Base-by-base conservation (phyloP, 2,888 invertebrate species). In the Rhagium mordax region DNA sequence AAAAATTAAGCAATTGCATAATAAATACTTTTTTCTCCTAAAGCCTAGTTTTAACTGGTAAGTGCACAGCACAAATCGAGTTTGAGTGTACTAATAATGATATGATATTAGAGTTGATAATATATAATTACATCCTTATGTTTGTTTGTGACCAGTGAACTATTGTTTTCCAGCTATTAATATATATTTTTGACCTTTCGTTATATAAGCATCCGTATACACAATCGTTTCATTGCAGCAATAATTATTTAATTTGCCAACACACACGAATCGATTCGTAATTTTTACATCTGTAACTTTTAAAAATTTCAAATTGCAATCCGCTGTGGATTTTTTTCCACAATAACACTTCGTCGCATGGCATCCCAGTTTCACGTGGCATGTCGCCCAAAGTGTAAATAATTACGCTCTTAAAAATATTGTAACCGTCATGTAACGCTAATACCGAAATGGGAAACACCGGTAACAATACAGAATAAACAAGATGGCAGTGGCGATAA, bases 121-220 rank as follows among this genome's bases (percentile, higher is more conserved):
- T 60, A 60, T 60, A 60, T 60, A 60, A 60, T 60, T 60, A 60
- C 60, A 60, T 60, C 60, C 60, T 60, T 60, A 60, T 60, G 41
- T 60, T 60, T 60, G 60, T 60, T 60, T 60, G 60, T 60, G 27
- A 41, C 41, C 60, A 60, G 60, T 60, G 60, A 60, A 60, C 60
- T 60, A 60, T 60, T 60, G 60, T 60, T 60, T 59, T 41, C 60
- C 60, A 60, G 41, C 60, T 29, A 60, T 57, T 60, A 60, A 60
- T 60, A 60, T 41, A 60, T 60, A 60, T 60, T 60, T 60, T 18
- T 60, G 60, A 41, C 60, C 60, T 60, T 33, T 60, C 41, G 18
- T 60, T 60, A 47, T 60, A 60, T 60, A 60, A 60, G 60, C 60
- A 60, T 60, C 60, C 60, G 60, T 29, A 29, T 60, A 41, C 41